Evolutionary conservation across 64 coral and sea anemone species (phyloP), one percentile per base, ranked within the genome.

Genomic region (Porites lutea): DNA sequence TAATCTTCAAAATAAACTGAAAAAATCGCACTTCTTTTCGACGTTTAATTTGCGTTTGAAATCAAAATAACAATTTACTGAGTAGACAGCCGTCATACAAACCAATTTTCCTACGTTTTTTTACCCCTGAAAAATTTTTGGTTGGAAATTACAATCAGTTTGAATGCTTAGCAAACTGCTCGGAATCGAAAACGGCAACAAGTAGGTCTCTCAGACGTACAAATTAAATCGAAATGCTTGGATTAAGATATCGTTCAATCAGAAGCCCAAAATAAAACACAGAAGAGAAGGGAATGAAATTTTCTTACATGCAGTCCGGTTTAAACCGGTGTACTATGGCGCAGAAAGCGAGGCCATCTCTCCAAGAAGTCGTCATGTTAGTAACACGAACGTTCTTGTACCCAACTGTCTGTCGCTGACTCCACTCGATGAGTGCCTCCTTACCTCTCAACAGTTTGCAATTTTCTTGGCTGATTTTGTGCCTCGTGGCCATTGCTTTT

Each of bases 311-410:
- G 11, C 83, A 46, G 47, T 94, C 92, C 14, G 92, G 92, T 27
- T 88, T 94, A 79, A 84, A 94, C 45, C 57, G 78, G 74, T 94
- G 92, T 61, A 94, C 84, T 65, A 94, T 89, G 0, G 92, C 92
- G 16, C 92, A 94, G 16, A 94, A 94, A 14, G 92, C 92, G 4
- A 94, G 71, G 9, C 92, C 92, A 37, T 94, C 57, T 65, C 78
- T 76, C 92, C 92, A 94, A 3, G 92, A 94, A 15, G 92, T 83
- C 23, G 86, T 82, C 92, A 94, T 94, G 48, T 94, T 79, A 52
- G 48, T 71, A 23, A 94, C 75, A 67, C 82, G 88, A 52, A 94
- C 92, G 21, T 94, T 73, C n/a, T 72, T 79, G 64, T 94, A 94
- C 0, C 87, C 70, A 2, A 74, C 78, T 0, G 92, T 94, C 55